These are phyloP conservation scores for Myathropa florea DNA, from an alignment of 2,888 invertebrate genomes.

Conservation along the genomic window DNA sequence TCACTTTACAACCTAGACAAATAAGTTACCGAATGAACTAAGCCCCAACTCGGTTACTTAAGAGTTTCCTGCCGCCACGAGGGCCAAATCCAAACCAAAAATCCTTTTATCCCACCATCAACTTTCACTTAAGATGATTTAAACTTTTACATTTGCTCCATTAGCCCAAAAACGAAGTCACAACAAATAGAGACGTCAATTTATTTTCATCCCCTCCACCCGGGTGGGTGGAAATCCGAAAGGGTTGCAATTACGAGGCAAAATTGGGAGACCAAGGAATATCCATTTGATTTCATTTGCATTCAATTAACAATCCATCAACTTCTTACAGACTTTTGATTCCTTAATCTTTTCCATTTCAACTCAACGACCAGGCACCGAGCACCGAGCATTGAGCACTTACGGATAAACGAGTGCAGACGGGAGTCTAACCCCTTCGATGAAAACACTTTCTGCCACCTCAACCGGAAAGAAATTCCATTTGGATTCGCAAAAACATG, in stretches of 20 bases:
- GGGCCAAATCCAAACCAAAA: background rate
- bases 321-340: conserved; percentile 71
- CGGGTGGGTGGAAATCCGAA: background rate
- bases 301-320: conserved; percentile 75
- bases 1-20: background rate
- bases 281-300: conserved; percentile 74
- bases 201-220: conserved; percentile 3
- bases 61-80: background rate
- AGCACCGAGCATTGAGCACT: conserved; percentile 15
- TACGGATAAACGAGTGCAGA: conserved; percentile 13
- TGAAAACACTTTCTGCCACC: background rate
- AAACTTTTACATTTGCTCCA: conserved; percentile 57
- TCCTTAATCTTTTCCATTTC: conserved; percentile 62
- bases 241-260: conserved; percentile 44
- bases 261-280: conserved; percentile 46
- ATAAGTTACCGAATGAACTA: background rate
- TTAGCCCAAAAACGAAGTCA: conserved; percentile 53
- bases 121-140: conserved; percentile 38
- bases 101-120: background rate
- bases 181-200: conserved; percentile 56
- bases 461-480: conserved; percentile 54
- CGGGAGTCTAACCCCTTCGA: conserved; percentile 30
- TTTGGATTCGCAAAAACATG: conserved; percentile 10
- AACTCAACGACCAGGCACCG: background rate
- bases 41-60: background rate